Percentiles rank a stretch among this genome's conserved stretches.
These are phyloP conservation scores for Megalops atlanticus DNA, from an alignment of 2,113 vertebrate genomes.

Conservation along the genomic window DNA sequence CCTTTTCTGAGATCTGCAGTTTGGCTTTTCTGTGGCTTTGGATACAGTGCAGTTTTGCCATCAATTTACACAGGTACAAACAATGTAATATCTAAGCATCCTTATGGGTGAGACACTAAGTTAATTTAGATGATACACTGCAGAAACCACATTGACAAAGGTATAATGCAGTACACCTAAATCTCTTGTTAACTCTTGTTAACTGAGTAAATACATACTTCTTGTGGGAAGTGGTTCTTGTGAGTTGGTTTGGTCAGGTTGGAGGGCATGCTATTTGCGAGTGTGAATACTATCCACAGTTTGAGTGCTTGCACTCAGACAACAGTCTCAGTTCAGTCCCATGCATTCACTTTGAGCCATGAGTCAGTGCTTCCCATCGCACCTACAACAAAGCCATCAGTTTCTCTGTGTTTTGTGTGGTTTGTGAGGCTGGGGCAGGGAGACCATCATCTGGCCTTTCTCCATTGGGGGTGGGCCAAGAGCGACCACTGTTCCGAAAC, in stretches of 20 bases:
- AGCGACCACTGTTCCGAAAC: neutral
- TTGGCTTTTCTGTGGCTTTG: neutral
- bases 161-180: too few species aligned
- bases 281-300: neutral
- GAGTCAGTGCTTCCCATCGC: neutral
- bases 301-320: too few species aligned
- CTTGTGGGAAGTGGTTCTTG: neutral
- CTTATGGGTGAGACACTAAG: neutral
- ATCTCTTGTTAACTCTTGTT: neutral
- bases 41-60: neutral
- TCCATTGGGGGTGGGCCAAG: too few species aligned
- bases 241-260: neutral
- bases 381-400: neutral
- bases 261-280: neutral
- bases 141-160: neutral
- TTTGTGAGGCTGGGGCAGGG: too few species aligned
- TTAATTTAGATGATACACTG: neutral
- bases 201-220: neutral
- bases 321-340: too few species aligned
- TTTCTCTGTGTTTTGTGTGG: neutral
- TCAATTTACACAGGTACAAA: conserved; percentile 5
- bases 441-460: too few species aligned
- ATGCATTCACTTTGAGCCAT: too few species aligned
- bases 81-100: neutral
- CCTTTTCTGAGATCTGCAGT: neutral